Evolutionary conservation across 2,888 invertebrate genomes (phyloP).

Genomic region (Ormyrus labotus): DNA sequence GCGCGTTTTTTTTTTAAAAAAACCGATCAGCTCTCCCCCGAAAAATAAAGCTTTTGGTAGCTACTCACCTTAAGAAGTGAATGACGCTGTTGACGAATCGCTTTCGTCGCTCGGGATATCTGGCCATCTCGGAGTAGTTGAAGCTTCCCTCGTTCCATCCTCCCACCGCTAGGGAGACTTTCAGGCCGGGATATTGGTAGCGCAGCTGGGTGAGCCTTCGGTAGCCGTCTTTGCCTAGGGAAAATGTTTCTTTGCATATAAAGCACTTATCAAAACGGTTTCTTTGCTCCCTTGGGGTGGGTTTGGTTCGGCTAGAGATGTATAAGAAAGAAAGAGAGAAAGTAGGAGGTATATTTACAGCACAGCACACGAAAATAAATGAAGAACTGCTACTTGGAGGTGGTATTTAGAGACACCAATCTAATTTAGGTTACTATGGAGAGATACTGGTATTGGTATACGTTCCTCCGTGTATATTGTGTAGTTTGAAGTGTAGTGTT

Average conservation of each 20-base stretch:
- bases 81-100: slow-evolving; percentile 85
- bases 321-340: too few relatives aligned
- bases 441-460: background rate
- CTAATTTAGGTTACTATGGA: background rate
- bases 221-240: slow-evolving; percentile 76
- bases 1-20: background rate
- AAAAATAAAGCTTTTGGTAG: background rate
- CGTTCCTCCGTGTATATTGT: too few relatives aligned
- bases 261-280: slow-evolving; percentile 49
- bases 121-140: slow-evolving; percentile 84
- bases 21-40: background rate
- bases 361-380: slow-evolving; percentile 8
- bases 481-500: too few relatives aligned
- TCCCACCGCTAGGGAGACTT: slow-evolving; percentile 87
- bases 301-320: background rate
- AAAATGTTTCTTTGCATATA: slow-evolving; percentile 56
- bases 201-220: slow-evolving; percentile 83
- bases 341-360: too few relatives aligned
- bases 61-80: slow-evolving; percentile 80
- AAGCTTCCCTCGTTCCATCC: slow-evolving; percentile 94
- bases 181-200: slow-evolving; percentile 82
- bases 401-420: background rate
- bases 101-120: slow-evolving; percentile 80
- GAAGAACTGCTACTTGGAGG: slow-evolving; percentile 21
- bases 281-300: slow-evolving; percentile 9